Conservation (phyloP, 2,888 invertebrate genomes). For the Dichetophora obliterata region DNA sequence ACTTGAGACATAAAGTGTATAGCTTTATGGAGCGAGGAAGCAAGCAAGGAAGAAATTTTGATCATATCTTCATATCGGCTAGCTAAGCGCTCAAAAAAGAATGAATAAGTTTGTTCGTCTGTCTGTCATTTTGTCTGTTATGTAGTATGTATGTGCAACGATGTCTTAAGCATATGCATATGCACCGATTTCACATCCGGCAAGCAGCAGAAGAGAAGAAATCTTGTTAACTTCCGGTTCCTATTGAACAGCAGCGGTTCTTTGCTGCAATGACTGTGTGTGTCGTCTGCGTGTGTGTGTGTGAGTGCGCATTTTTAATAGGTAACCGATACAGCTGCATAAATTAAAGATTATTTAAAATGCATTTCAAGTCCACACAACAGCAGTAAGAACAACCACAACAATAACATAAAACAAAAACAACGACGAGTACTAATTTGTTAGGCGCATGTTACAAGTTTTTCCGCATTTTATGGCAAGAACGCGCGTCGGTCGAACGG, state of each 20-base stretch:
- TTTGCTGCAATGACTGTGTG: neutral
- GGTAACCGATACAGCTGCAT: constrained; percentile 32
- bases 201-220: constrained; percentile 25
- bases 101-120: too few relatives aligned
- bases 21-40: too few relatives aligned
- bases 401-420: neutral
- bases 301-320: too few relatives aligned
- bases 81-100: too few relatives aligned
- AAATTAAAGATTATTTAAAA: constrained; percentile 36
- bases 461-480: constrained; percentile 20
- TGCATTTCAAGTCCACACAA: constrained; percentile 19
- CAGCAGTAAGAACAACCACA: neutral
- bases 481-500: neutral
- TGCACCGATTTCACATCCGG: constrained; percentile 36
- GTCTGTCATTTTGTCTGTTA: neutral
- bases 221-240: constrained; percentile 31
- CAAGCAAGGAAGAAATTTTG: too few relatives aligned
- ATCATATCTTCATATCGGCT: too few relatives aligned
- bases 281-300: neutral
- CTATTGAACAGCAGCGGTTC: constrained; percentile 10
- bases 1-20: too few relatives aligned
- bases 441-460: constrained; percentile 4
- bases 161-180: neutral
- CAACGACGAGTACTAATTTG: constrained; percentile 16
- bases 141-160: neutral